Base-by-base conservation (phyloP, 2,888 invertebrate species). In the Plagodis dolabraria region DNA sequence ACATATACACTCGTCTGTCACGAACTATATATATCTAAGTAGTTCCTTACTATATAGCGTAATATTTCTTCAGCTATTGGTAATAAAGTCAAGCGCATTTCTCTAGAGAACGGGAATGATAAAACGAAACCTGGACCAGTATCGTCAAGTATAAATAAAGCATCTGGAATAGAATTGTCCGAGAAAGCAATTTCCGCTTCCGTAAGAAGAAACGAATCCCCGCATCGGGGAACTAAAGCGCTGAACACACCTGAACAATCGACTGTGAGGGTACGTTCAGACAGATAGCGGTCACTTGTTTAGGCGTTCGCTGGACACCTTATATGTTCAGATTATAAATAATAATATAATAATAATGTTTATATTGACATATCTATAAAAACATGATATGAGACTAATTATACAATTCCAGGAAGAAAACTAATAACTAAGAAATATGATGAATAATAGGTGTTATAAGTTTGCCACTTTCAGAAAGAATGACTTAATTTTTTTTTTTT, bases 171-270 rank as follows among this genome's bases (percentile, higher is more conserved):
- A 73, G 76, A 77, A 84, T 80, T 77, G 79, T 81, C 79, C 75
- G 64, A 69, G 71, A 71, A 71, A 77, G 80, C 80, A 81, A 81
- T 83, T 82, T 79, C 82, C 79, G 73, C 73, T 82, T 78, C 79
- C 72, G 78, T 79, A 76, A 80, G 75, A 72, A 70, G 78, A 77
- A 69, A 71, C 72, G 73, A 75, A 75, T 78, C 74, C 78, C 72
- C 69, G 74, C 77, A 73, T 75, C 53, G 65, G 67, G 40, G 57
- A 65, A 57, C 61, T 61, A 40, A 65, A 63, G 53, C 56, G 47
- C 11, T 47, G 53, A 51, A 61, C 38, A 49, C 11, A 47, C 44
- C 51, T 55, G 43, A 47, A 33, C 60, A 44, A 47, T 36, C 6
- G 55, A 49, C 33, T 48, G 43, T 43, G 2, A 46, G 35, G 9